Conservation (phyloP, 2,113 vertebrate species). For the Campylomormyrus tamandua region DNA sequence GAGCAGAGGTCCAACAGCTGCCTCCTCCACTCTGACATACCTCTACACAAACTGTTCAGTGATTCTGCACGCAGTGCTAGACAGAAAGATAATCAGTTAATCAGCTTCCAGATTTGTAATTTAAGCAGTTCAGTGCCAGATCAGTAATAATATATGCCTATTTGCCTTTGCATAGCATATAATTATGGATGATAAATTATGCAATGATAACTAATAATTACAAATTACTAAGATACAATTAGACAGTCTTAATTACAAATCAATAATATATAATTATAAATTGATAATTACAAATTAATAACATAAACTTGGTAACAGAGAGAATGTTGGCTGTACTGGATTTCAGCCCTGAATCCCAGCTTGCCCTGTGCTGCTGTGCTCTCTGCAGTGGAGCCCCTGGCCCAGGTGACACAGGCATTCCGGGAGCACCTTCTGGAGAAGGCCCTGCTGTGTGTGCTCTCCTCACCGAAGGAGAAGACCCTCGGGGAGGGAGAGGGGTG, state of each 20-base stretch:
- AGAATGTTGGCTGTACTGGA: slow-evolving; percentile 69
- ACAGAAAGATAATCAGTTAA: background rate
- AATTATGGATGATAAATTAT: background rate
- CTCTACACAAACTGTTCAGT: background rate
- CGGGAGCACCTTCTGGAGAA: slow-evolving; percentile 89
- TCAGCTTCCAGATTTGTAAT: background rate
- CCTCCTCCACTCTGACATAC: background rate
- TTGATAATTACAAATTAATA: background rate
- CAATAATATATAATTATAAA: background rate
- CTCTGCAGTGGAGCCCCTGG: slow-evolving; percentile 88
- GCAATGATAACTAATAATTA: background rate
- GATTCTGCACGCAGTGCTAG: background rate
- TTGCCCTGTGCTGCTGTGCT: slow-evolving; percentile 47
- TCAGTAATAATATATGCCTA: background rate
- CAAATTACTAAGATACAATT: background rate
- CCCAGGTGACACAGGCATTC: slow-evolving; percentile 89
- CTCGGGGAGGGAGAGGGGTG: slow-evolving; percentile 72
- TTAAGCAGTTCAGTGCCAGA: background rate
- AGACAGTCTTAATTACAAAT: background rate
- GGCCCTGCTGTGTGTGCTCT: slow-evolving; percentile 77
- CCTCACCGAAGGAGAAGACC: slow-evolving; percentile 61
- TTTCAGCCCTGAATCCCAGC: slow-evolving; percentile 62
- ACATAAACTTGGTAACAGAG: background rate
- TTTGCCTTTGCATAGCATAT: background rate
- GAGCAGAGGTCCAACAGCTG: slow-evolving; percentile 69